Evolutionary conservation across 2,888 invertebrate species (phyloP).

Genomic region (Spialia ferax): DNA sequence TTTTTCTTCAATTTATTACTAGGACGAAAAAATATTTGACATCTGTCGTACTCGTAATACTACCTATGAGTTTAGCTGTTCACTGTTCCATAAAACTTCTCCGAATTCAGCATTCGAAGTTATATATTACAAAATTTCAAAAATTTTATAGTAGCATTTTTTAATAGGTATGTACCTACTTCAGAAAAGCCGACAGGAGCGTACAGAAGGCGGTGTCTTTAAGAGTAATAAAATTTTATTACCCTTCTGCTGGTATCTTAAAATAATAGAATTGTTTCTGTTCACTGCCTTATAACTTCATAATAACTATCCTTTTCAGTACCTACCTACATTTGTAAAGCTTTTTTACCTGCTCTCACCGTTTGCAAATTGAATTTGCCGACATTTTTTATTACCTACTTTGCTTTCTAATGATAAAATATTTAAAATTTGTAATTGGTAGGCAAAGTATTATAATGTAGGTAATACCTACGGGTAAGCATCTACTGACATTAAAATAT

Average conservation of each 20-base stretch:
- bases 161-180: too few relatives aligned
- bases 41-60: constrained; percentile 70
- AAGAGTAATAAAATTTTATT: constrained; percentile 62
- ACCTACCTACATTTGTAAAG: constrained; percentile 60
- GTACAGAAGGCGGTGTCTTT: constrained; percentile 67
- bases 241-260: constrained; percentile 63
- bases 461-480: too few relatives aligned
- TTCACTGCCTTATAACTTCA: constrained; percentile 42
- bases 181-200: constrained; percentile 40
- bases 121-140: too few relatives aligned
- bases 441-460: too few relatives aligned
- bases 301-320: too few relatives aligned
- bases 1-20: constrained; percentile 82
- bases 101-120: neutral
- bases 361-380: constrained; percentile 57
- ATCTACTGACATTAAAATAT: too few relatives aligned
- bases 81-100: neutral
- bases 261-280: constrained; percentile 75
- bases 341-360: constrained; percentile 62
- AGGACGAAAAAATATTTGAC: constrained; percentile 67
- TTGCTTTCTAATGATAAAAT: neutral
- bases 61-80: constrained; percentile 32
- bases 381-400: neutral
- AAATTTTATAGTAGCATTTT: constrained; percentile 36
- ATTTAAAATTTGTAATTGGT: too few relatives aligned